These are phyloP conservation scores for Polypterus senegalus DNA, from an alignment of 2,113 vertebrate species.

Conservation along the genomic window DNA sequence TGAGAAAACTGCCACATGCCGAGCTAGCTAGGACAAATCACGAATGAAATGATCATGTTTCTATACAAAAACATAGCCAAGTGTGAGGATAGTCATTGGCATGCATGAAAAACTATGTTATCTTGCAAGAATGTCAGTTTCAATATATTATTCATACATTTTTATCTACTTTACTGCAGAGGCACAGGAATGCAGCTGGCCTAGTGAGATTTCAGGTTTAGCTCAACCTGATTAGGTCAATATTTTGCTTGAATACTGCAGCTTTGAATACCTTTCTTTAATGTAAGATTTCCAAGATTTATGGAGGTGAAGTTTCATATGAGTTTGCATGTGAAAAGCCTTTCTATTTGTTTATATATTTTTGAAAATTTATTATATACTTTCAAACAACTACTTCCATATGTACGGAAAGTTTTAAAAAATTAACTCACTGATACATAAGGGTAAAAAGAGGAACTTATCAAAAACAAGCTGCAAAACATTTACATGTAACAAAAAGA, in stretches of 20 bases:
- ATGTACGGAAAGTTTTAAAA: too few relatives aligned
- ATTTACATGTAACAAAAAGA: too few relatives aligned
- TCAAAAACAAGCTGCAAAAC: too few relatives aligned
- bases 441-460: too few relatives aligned
- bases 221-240: slow-evolving; percentile 2
- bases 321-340: not conserved
- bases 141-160: slow-evolving; percentile 4
- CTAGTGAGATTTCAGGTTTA: slow-evolving; percentile 6
- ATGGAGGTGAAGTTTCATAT: not conserved
- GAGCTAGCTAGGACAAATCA: not conserved
- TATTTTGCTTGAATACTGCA: not conserved
- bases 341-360: not conserved
- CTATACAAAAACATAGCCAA: not conserved
- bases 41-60: not conserved
- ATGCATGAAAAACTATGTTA: slow-evolving; percentile 1
- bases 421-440: too few relatives aligned
- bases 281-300: slow-evolving; percentile 6
- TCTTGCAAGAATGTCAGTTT: slow-evolving; percentile 1
- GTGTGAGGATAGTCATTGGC: slow-evolving; percentile 3
- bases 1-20: not conserved
- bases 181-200: slow-evolving; percentile 1
- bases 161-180: slow-evolving; percentile 8
- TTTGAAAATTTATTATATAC: not conserved
- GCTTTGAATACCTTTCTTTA: slow-evolving; percentile 3
- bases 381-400: not conserved